phyloP scores from a whole-genome alignment of 1,140 invertebrate genomes.

The Lerema accius region DNA sequence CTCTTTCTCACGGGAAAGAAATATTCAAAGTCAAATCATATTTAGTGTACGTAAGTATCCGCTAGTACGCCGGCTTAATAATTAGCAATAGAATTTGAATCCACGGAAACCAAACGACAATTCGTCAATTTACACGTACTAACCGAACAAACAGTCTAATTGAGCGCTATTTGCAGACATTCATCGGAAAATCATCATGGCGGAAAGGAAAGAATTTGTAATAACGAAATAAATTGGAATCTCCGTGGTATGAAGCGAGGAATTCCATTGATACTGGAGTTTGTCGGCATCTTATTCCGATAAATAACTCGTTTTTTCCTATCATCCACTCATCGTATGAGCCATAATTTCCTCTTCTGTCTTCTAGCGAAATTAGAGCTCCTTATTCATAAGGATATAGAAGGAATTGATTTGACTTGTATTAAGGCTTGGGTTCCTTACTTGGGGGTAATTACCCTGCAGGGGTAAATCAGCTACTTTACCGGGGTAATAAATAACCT shows the following conservation, averaged over 20 bases:
- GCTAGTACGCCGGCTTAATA: too few species aligned
- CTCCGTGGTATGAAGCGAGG: slow-evolving; percentile 3
- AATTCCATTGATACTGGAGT: slow-evolving; percentile 14
- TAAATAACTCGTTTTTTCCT: not conserved
- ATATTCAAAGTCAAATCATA: too few species aligned
- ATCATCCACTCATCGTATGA: not conserved
- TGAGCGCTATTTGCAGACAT: slow-evolving; percentile 23
- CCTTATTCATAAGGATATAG: too few species aligned
- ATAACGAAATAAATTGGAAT: slow-evolving; percentile 30
- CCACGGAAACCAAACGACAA: not conserved
- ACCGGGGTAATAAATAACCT: too few species aligned
- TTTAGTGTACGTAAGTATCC: too few species aligned
- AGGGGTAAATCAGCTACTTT: too few species aligned
- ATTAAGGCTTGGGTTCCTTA: too few species aligned
- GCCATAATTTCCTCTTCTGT: not conserved
- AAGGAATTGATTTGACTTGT: too few species aligned
- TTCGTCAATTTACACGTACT: not conserved
- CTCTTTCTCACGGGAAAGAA: too few species aligned
- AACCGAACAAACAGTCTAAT: slow-evolving; percentile 20
- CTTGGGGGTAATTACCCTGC: too few species aligned
- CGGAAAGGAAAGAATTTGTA: slow-evolving; percentile 24
- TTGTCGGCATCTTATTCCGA: not conserved
- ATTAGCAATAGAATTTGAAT: too few species aligned
- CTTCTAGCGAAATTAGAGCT: not conserved
- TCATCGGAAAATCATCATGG: slow-evolving; percentile 27